These are phyloP conservation scores for Anabacerthia variegaticeps DNA, from an alignment of 2,797 vertebrate genomes.

Conservation along the genomic window DNA sequence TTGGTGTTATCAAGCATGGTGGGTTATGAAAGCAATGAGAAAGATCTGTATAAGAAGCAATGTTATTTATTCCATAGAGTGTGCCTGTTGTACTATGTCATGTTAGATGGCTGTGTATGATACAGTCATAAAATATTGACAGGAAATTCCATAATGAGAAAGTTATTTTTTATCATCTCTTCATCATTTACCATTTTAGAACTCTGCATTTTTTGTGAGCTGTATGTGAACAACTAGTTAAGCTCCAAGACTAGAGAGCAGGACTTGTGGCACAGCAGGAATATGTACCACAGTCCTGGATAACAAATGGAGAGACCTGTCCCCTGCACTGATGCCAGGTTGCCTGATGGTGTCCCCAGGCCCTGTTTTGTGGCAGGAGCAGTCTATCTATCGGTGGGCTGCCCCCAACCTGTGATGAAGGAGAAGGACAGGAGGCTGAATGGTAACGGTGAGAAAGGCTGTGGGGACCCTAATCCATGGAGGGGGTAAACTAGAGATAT, in stretches of 20 bases:
- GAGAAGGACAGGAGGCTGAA: background rate
- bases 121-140: background rate
- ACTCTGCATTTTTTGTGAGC: background rate
- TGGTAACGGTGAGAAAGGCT: background rate
- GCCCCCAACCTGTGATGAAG: background rate
- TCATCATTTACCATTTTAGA: background rate
- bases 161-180: background rate
- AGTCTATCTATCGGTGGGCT: background rate
- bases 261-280: background rate
- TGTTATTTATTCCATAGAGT: background rate
- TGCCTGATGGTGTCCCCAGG: background rate
- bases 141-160: background rate
- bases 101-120: background rate
- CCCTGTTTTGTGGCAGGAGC: background rate
- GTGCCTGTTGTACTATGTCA: background rate
- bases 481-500: accelerated
- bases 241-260: background rate
- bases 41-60: background rate
- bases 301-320: background rate
- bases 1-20: background rate
- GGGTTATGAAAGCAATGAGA: background rate
- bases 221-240: background rate
- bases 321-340: accelerated
- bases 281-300: accelerated
- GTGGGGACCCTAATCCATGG: background rate